Base-by-base conservation (phyloP, 2,113 vertebrate species). In the Callipepla squamata region DNA sequence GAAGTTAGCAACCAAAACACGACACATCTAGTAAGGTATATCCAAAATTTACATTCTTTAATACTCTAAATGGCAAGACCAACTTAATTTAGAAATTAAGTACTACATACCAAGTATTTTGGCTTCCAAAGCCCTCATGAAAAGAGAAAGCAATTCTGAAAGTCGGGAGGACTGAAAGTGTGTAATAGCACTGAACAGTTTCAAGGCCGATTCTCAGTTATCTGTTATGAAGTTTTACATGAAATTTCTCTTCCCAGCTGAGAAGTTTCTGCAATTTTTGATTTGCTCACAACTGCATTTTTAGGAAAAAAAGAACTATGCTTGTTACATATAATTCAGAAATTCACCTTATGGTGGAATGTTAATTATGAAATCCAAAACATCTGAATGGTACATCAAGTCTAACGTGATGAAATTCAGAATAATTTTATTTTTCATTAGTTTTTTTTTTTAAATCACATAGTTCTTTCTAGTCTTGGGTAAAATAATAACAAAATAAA, bases 61-160 rank as follows among this genome's bases (percentile, higher is more conserved):
- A 28, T 44, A 50, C 6, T 4, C 17, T 0, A 0, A 58, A 8
- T 82, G 8, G 66, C 36, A 62, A 79, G 21, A 79, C 3, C 6
- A 59, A 38, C 44, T 73, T 76, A 1, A 62, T 80, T 69, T 53
- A 74, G 26, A 79, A 90, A 66, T 16, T 1, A 10, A 67, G 9
- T 67, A 48, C 8, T 72, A 11, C 3, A 55, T 19, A 7, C 4
- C 12, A 3, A 13, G 3, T 34, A 50, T 76, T 86, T 81, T 87
- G 23, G 3, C 74, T 80, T 79, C 19, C 59, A 85, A 76, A 91
- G 58, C 6, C 45, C 57, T 11, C 16, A 30, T 4, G 5, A 90
- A 38, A 89, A 90, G 25, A 70, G 1, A 80, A 80, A 34, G 13
- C 3, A 28, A 34, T 62, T 67, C 38, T 14, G 69, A 2, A 69